phyloP scores from a whole-genome alignment of 30 jellyfish, hydroid and myxozoan species.

The Calvadosia cruxmelitensis region DNA sequence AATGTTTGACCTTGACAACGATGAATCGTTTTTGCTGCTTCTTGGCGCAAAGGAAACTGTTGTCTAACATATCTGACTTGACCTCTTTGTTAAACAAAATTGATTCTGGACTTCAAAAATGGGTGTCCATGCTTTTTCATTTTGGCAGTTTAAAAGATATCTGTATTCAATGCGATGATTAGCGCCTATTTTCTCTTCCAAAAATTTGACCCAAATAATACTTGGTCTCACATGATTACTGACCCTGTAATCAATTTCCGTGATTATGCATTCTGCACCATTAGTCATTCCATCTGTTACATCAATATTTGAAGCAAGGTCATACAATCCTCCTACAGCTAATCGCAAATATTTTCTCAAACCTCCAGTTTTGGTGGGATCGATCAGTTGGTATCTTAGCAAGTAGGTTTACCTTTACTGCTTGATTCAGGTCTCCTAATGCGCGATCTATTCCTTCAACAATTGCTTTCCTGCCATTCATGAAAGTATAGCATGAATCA shows the following conservation, averaged over 20 bases:
- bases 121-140: conserved; percentile 11
- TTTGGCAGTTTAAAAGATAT: neutral
- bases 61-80: neutral
- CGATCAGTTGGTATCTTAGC: conserved; percentile 4
- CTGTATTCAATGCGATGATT: neutral
- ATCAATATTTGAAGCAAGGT: neutral
- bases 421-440: neutral
- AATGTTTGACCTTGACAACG: conserved; percentile 26
- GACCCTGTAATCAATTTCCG: conserved; percentile 5
- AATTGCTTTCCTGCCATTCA: neutral
- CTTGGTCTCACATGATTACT: conserved; percentile 6
- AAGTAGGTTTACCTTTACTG: neutral
- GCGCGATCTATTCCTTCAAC: neutral
- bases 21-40: conserved; percentile 20
- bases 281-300: conserved; percentile 8
- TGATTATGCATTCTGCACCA: conserved; percentile 21
- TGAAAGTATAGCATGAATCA: neutral
- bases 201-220: conserved; percentile 13
- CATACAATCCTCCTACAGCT: conserved; percentile 5
- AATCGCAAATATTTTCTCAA: neutral
- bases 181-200: neutral
- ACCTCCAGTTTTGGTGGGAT: conserved; percentile 8
- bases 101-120: conserved; percentile 9
- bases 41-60: conserved; percentile 24
- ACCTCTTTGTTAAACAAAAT: neutral